phyloP scores from a whole-genome alignment of 2,113 vertebrate genomes.

The Brachyhypopomus gauderio region DNA sequence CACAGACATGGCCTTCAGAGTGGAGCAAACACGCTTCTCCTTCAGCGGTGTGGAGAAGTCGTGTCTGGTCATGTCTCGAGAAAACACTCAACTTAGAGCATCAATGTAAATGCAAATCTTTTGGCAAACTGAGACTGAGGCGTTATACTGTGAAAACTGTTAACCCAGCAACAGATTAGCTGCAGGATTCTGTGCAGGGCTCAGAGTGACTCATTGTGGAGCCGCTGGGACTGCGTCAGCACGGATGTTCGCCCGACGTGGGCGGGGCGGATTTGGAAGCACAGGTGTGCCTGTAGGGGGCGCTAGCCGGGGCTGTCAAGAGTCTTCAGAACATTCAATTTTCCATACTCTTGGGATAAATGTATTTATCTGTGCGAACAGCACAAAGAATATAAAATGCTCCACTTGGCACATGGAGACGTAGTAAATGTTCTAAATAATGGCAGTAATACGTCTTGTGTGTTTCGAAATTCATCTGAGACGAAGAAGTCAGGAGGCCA shows the following conservation, averaged over 20 bases:
- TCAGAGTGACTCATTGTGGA: background rate
- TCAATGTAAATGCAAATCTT: conserved; percentile 7
- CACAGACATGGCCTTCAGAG: background rate
- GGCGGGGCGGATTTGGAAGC: background rate
- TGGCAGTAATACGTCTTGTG: conserved; percentile 32
- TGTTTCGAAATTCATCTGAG: conserved; percentile 43
- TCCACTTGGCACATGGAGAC: conserved; percentile 8
- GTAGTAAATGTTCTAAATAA: conserved; percentile 31
- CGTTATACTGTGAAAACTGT: background rate
- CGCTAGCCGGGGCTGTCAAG: background rate
- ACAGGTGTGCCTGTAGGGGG: background rate
- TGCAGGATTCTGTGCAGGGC: background rate
- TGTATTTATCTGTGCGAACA: conserved; percentile 27
- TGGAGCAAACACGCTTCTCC: background rate
- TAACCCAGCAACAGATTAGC: background rate
- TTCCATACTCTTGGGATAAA: conserved; percentile 23
- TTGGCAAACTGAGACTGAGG: background rate
- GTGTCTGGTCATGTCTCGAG: background rate
- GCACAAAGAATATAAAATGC: conserved; percentile 17
- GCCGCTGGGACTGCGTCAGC: background rate
- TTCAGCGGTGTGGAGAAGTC: background rate
- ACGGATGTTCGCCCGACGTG: background rate
- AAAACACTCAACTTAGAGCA: too few species aligned
- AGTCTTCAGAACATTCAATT: conserved; percentile 3
- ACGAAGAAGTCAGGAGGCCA: conserved; percentile 51